Evolutionary conservation across 2,888 invertebrate genomes (phyloP).

Genomic region (Diarsia rubi): DNA sequence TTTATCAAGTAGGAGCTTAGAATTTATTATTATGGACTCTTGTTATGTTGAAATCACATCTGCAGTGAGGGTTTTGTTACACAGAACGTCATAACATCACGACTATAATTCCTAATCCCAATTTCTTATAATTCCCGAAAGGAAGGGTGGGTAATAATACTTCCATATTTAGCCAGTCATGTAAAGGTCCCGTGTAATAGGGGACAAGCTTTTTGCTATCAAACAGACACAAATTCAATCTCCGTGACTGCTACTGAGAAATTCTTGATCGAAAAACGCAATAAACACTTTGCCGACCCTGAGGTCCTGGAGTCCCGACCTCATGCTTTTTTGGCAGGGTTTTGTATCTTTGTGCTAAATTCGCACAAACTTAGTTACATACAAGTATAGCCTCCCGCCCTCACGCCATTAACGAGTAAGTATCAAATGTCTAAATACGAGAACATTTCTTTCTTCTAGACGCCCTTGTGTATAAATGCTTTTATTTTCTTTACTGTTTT

Average conservation of each 20-base stretch:
- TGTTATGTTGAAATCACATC: constrained; percentile 5
- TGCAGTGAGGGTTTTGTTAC: background rate
- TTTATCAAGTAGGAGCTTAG: constrained; percentile 15
- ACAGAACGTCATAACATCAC: too few relatives aligned
- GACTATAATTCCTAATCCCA: too few relatives aligned
- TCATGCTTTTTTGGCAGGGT: background rate
- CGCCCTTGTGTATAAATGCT: background rate
- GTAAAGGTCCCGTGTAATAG: too few relatives aligned
- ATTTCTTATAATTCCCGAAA: too few relatives aligned
- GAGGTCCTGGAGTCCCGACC: too few relatives aligned
- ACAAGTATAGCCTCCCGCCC: background rate
- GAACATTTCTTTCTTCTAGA: constrained; percentile 10
- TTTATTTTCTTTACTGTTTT: constrained; percentile 21
- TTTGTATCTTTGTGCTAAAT: background rate
- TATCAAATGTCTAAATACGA: constrained; percentile 35
- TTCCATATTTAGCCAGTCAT: too few relatives aligned
- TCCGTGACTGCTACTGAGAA: too few relatives aligned
- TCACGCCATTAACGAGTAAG: constrained; percentile 11
- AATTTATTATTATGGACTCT: constrained; percentile 29
- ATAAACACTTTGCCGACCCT: too few relatives aligned
- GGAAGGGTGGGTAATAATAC: too few relatives aligned
- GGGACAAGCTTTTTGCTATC: too few relatives aligned
- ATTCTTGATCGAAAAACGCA: too few relatives aligned
- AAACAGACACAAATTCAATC: too few relatives aligned
- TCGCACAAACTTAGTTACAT: background rate